Percentiles rank a stretch among this genome's conserved stretches.
Conservation (phyloP, 2,797 vertebrate genomes). For the Gadopsis marmoratus region DNA sequence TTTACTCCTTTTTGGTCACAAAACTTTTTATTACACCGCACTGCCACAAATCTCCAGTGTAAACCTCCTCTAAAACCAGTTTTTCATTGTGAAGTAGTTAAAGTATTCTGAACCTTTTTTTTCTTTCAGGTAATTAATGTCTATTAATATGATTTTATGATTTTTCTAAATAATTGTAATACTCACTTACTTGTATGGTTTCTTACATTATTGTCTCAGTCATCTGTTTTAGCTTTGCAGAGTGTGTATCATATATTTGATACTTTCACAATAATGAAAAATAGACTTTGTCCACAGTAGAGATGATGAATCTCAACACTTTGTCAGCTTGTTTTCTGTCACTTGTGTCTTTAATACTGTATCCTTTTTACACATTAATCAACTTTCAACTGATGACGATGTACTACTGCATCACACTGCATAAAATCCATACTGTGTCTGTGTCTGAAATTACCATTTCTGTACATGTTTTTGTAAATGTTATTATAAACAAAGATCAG, state of each 20-base stretch:
- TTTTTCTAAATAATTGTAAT: slow-evolving; percentile 32
- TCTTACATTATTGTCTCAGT: neutral
- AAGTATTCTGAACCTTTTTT: slow-evolving; percentile 35
- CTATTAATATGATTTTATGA: slow-evolving; percentile 59
- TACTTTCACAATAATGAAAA: neutral
- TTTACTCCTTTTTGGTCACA: slow-evolving; percentile 60
- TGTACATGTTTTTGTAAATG: neutral
- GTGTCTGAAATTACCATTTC: neutral
- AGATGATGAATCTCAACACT: neutral
- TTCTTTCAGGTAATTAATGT: slow-evolving; percentile 44
- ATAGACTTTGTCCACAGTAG: neutral
- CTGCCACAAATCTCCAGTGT: slow-evolving; percentile 76
- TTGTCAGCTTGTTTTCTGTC: slow-evolving; percentile 1
- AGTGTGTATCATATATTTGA: slow-evolving; percentile 6
- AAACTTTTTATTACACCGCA: slow-evolving; percentile 77
- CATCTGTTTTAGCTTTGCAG: slow-evolving; percentile 38
- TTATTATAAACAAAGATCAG: neutral
- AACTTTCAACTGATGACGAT: neutral
- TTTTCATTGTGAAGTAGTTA: slow-evolving; percentile 55
- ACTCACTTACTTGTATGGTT: slow-evolving; percentile 6
- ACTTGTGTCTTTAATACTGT: neutral
- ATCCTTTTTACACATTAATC: slow-evolving; percentile 13
- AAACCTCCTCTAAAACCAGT: slow-evolving; percentile 55
- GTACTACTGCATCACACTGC: neutral
- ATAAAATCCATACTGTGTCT: slow-evolving; percentile 18